Evolutionary conservation across 2,888 invertebrate genomes (phyloP).

Genomic region (Mythimna loreyi): DNA sequence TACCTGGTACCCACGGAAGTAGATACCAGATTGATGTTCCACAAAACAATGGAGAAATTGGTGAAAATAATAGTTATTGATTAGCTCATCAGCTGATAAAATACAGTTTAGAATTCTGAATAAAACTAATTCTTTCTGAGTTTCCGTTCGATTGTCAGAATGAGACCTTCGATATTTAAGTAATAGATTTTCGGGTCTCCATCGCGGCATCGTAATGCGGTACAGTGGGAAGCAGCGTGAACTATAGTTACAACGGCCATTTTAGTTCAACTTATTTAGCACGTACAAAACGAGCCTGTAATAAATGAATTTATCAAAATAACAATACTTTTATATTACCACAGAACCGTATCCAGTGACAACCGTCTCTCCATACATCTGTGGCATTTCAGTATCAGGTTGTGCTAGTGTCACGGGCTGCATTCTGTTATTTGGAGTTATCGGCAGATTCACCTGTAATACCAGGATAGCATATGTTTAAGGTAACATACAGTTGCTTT

Average conservation of each 20-base stretch:
- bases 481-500: background rate
- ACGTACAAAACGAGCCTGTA: too few species aligned
- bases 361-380: slow-evolving; percentile 81
- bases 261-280: too few species aligned
- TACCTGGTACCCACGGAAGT: slow-evolving; percentile 63
- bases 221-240: too few species aligned
- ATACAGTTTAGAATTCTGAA: background rate
- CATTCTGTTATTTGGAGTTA: slow-evolving; percentile 71
- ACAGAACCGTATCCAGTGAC: slow-evolving; percentile 87
- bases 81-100: background rate
- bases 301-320: background rate
- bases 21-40: slow-evolving; percentile 50
- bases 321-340: slow-evolving; percentile 68
- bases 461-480: slow-evolving; percentile 50
- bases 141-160: background rate
- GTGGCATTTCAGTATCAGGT: slow-evolving; percentile 75
- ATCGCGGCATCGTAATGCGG: too few species aligned
- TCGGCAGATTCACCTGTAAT: slow-evolving; percentile 79
- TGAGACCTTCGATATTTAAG: too few species aligned
- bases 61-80: background rate
- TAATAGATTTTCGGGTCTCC: too few species aligned
- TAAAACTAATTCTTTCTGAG: background rate
- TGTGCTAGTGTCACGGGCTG: slow-evolving; percentile 77
- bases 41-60: slow-evolving; percentile 30
- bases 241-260: too few species aligned